Evolutionary conservation across 2,113 vertebrate genomes (phyloP).

Genomic region (Cyprinus carpio): DNA sequence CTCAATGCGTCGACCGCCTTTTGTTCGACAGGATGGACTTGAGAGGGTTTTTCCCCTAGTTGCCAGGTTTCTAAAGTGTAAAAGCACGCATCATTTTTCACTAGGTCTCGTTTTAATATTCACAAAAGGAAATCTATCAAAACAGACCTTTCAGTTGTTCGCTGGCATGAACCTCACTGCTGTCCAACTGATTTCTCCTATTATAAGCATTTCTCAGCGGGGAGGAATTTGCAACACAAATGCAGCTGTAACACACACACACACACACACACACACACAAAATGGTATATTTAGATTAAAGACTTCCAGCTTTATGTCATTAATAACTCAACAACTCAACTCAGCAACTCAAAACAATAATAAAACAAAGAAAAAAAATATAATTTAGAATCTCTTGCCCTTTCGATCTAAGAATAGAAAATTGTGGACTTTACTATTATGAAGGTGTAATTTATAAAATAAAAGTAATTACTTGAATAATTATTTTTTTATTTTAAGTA

Average conservation of each 20-base stretch:
- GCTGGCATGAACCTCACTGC: constrained; percentile 92
- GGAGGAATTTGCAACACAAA: constrained; percentile 88
- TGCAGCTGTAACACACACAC: constrained; percentile 81
- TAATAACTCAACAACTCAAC: not conserved
- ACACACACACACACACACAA: constrained; percentile 47
- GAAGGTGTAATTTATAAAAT: too few species aligned
- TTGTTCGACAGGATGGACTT: constrained; percentile 86
- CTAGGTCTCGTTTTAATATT: constrained; percentile 89
- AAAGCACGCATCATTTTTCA: constrained; percentile 99
- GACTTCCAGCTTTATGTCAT: constrained; percentile 70
- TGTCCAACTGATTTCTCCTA: constrained; percentile 90
- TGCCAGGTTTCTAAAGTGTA: constrained; percentile 93
- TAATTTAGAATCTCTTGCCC: too few species aligned
- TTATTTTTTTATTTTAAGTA: not conserved
- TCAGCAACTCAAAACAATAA: not conserved
- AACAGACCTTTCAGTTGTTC: constrained; percentile 88
- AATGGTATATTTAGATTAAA: constrained; percentile 54
- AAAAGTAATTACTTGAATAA: not conserved
- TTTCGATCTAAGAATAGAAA: not conserved
- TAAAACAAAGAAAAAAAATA: too few species aligned
- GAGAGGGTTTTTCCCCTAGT: constrained; percentile 70
- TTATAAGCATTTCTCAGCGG: constrained; percentile 92
- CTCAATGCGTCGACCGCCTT: constrained; percentile 83
- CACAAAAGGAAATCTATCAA: constrained; percentile 92
- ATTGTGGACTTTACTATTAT: not conserved